phyloP scores from a whole-genome alignment of 2,113 vertebrate species.

The Pardalotus punctatus region DNA sequence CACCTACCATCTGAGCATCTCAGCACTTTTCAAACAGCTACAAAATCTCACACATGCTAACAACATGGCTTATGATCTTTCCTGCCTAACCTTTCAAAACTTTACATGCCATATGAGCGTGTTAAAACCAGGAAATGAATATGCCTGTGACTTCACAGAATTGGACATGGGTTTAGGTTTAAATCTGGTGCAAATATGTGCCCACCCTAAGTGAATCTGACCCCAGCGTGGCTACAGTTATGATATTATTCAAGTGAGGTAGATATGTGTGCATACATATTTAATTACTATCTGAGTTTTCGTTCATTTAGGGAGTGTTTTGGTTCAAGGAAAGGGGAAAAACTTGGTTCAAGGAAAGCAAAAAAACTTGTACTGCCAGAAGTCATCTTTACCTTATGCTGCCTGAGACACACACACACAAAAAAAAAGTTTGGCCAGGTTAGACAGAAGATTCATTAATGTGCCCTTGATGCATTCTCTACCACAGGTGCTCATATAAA shows the following conservation, averaged over 20 bases:
- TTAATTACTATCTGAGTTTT: slow-evolving; percentile 16
- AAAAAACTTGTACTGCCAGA: neutral
- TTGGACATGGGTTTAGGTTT: slow-evolving; percentile 27
- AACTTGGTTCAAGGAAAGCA: neutral
- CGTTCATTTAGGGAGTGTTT: neutral
- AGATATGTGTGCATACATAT: neutral
- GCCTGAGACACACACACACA: neutral
- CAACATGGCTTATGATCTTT: slow-evolving; percentile 64
- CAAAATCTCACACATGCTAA: slow-evolving; percentile 57
- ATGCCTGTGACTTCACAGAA: slow-evolving; percentile 59
- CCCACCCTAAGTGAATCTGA: slow-evolving; percentile 27
- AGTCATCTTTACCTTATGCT: neutral
- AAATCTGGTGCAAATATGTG: slow-evolving; percentile 68
- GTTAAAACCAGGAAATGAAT: slow-evolving; percentile 70
- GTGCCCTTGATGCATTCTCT: neutral
- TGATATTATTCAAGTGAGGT: neutral
- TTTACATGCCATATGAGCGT: slow-evolving; percentile 63
- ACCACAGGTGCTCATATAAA: slow-evolving; percentile 30
- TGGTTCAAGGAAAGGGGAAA: neutral
- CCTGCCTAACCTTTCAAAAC: slow-evolving; percentile 53
- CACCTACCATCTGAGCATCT: slow-evolving; percentile 35
- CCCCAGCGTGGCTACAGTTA: neutral
- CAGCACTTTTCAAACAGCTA: slow-evolving; percentile 37
- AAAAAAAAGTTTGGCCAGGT: neutral
- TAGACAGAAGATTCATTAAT: slow-evolving; percentile 10